Conservation (phyloP, 2,888 invertebrate species). For the Acanthosoma haemorrhoidale region DNA sequence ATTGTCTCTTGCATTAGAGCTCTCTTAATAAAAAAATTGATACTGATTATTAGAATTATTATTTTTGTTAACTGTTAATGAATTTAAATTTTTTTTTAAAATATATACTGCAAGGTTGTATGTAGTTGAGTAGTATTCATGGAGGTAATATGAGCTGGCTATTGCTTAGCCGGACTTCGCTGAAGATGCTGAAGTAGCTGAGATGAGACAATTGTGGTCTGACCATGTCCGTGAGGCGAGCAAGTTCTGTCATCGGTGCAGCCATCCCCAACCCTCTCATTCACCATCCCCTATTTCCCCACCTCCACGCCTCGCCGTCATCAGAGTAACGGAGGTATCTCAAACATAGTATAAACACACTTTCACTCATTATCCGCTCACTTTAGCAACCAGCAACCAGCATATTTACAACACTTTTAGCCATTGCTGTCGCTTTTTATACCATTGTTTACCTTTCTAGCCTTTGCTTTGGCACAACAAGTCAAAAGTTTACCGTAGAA, state of each 20-base stretch:
- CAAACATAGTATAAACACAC: conserved; percentile 6
- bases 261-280: conserved; percentile 16
- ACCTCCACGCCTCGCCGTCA: conserved; percentile 29
- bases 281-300: conserved; percentile 33
- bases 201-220: conserved; percentile 42
- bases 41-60: neutral
- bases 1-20: neutral
- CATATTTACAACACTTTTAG: neutral
- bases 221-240: conserved; percentile 42
- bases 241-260: conserved; percentile 41
- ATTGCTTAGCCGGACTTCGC: conserved; percentile 37
- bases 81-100: neutral
- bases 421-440: neutral
- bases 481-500: no score
- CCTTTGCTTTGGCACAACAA: neutral
- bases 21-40: neutral
- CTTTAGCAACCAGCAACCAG: neutral
- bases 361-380: neutral
- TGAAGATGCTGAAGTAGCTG: conserved; percentile 43
- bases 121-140: conserved; percentile 9
- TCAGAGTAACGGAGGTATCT: conserved; percentile 37
- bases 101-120: conserved; percentile 7
- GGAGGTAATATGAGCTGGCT: conserved; percentile 21
- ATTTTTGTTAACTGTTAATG: neutral
- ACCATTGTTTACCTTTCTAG: no score